Evolutionary conservation across 64 coral and sea anemone genomes (phyloP), one percentile per base, ranked within the genome.

Genomic region (Anthopleura sola): DNA sequence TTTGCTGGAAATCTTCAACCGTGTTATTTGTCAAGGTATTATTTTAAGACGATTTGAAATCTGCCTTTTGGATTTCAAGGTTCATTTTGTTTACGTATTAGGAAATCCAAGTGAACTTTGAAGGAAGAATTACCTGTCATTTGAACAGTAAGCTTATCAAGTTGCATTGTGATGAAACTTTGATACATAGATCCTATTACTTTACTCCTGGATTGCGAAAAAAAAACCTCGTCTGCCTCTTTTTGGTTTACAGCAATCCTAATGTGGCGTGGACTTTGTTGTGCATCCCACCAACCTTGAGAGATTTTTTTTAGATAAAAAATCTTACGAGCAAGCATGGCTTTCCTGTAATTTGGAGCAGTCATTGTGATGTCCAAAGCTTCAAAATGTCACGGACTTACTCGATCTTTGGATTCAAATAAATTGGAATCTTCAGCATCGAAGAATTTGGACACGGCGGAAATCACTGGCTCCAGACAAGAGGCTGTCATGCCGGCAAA

Each of bases 31-130:
- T 29, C 12, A 29, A 71, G 13, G 66, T 12, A 29, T 15, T 3
- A 10, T 33, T 71, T 28, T 15, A 32, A 71, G 10, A 71, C 66
- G 66, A 71, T 16, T 71, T 71, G 66, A 33, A 71, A 9, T 56
- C 29, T n/a, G 66, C 66, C 66, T 32, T n/a, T 71, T 34, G 66
- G 28, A 0, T 1, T 14, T 15, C 0, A 71, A 32, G 66, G 66
- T 71, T 71, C 31, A 71, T 33, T 71, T 71, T 71, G 66, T 71
- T 71, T 71, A 71, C 66, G 66, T 34, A 71, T 71, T 71, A 14
- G 21, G 58, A 31, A 71, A 36, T 71, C 66, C 66, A 71, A 71
- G n/a, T 71, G 29, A 71, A 71, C 13, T 31, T 71, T 71, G 66
- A 31, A 71, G 28, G 31, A 34, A 12, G 7, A 62, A 71, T 71